A percentile compares a stretch with the other conserved stretches of the same genome.
Conservation (phyloP, 2,888 invertebrate species). For the Sesamia inferens region DNA sequence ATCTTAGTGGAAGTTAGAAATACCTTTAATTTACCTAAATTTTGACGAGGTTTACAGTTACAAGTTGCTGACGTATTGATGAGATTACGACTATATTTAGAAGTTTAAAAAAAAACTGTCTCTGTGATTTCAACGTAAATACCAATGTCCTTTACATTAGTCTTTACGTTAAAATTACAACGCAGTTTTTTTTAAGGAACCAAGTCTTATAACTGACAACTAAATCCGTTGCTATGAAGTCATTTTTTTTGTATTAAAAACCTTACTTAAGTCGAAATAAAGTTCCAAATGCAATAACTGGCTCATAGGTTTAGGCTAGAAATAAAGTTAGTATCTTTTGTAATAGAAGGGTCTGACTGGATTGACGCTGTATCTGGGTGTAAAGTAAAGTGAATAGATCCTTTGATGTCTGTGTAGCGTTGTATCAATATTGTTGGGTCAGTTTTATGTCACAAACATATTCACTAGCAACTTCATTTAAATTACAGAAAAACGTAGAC, state of each 20-base stretch:
- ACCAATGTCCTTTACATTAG: not conserved
- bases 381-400: not conserved
- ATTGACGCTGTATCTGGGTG: not conserved
- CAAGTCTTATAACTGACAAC: not conserved
- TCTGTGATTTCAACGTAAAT: too few species aligned
- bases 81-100: not conserved
- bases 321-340: not conserved
- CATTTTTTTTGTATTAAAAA: not conserved
- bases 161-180: not conserved
- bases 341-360: not conserved
- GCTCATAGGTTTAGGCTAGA: not conserved
- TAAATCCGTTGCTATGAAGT: not conserved
- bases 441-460: too few species aligned
- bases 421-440: too few species aligned
- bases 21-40: not conserved
- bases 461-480: not conserved
- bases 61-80: not conserved
- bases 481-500: constrained; percentile 47
- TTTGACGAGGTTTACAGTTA: not conserved
- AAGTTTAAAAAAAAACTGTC: not conserved
- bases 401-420: not conserved
- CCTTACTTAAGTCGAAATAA: not conserved
- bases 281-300: not conserved
- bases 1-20: not conserved
- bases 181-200: not conserved